phyloP scores from a whole-genome alignment of 2,888 invertebrate genomes.

The Idaea aversata region DNA sequence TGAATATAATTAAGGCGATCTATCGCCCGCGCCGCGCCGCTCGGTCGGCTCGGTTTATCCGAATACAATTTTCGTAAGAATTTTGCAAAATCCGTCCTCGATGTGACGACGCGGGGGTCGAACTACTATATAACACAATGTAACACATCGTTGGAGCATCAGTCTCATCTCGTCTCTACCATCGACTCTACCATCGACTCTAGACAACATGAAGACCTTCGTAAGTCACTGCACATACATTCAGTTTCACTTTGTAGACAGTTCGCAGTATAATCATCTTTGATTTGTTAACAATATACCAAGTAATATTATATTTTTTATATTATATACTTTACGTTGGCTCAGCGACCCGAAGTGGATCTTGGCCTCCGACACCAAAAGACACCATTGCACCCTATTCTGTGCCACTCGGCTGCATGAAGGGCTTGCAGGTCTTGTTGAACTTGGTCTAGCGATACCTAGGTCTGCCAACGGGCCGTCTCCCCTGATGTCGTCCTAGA shows the following conservation, averaged over 20 bases:
- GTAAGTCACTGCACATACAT: constrained; percentile 33
- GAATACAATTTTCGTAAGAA: constrained; percentile 29
- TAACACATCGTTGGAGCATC: constrained; percentile 19
- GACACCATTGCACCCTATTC: too few species aligned
- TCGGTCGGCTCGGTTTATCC: neutral
- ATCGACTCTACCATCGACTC: constrained; percentile 19
- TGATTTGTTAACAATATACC: neutral
- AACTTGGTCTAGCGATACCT: too few species aligned
- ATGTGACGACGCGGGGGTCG: constrained; percentile 1
- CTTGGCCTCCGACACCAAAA: too few species aligned
- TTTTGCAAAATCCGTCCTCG: constrained; percentile 36
- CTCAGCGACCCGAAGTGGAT: too few species aligned
- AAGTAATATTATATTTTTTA: too few species aligned
- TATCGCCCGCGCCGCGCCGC: too few species aligned
- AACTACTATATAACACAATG: constrained; percentile 30
- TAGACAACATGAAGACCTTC: constrained; percentile 41
- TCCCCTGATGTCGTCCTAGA: too few species aligned
- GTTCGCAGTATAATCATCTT: neutral
- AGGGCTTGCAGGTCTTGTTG: too few species aligned
- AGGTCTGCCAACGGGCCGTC: too few species aligned
- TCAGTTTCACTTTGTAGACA: too few species aligned
- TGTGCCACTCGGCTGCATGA: too few species aligned
- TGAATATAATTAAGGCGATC: constrained; percentile 21
- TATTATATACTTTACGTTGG: too few species aligned
- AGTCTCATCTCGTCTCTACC: constrained; percentile 18